Evolutionary conservation across 2,797 vertebrate genomes (phyloP).

Genomic region (Capromys pilorides): DNA sequence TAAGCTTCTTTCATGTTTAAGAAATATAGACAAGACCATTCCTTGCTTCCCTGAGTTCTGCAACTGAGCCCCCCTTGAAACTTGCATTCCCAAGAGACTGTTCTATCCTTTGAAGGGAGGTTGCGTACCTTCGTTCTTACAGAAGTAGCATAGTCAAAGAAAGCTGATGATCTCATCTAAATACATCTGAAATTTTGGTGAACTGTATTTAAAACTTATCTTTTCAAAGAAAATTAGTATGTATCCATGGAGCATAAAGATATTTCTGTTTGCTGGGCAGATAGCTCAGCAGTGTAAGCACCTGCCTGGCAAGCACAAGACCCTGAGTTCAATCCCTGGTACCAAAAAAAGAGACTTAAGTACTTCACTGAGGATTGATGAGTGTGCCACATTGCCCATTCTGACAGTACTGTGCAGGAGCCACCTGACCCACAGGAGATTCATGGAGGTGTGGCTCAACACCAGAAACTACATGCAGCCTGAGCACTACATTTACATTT

Average conservation of each 20-base stretch:
- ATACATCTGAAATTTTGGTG: background rate
- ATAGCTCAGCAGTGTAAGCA: no score
- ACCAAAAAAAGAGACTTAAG: background rate
- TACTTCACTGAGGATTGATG: background rate
- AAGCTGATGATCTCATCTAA: background rate
- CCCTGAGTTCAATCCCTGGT: no score
- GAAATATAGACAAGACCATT: background rate
- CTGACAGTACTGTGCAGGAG: rapidly evolving
- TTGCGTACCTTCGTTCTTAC: background rate
- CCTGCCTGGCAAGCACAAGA: no score
- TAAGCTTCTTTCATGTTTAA: background rate
- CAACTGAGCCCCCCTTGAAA: background rate
- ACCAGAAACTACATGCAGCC: background rate
- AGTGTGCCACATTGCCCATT: background rate
- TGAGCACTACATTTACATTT: no score
- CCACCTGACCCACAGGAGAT: no score
- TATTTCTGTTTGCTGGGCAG: background rate
- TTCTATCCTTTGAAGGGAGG: background rate
- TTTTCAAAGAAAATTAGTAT: background rate
- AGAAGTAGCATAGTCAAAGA: conserved; percentile 14
- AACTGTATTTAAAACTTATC: background rate
- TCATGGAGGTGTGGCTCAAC: background rate
- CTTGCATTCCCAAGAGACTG: background rate
- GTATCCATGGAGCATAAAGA: background rate
- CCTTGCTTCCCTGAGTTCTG: background rate